Evolutionary conservation across 2,113 vertebrate species (phyloP).

Genomic region (Cygnus atratus): DNA sequence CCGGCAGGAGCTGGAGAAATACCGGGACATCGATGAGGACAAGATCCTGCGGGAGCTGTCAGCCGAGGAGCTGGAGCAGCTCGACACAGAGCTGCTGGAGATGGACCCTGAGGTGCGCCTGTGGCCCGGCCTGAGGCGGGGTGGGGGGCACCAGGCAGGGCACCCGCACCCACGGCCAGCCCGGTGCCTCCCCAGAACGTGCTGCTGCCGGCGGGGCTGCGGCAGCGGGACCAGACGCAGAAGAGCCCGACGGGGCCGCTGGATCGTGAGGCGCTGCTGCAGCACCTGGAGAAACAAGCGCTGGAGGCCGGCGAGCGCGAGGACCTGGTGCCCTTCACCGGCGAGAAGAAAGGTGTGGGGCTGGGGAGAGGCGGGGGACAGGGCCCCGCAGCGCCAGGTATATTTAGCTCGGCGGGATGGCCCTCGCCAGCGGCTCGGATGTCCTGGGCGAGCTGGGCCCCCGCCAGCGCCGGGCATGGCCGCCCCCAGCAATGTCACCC

Average conservation of each 20-base stretch:
- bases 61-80: conserved; percentile 85
- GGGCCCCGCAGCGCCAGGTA: neutral
- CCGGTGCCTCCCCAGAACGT: conserved; percentile 79
- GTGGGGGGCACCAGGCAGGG: rapidly evolving
- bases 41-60: conserved; percentile 90
- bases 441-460: conserved; percentile 24
- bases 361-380: neutral
- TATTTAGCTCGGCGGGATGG: conserved; percentile 34
- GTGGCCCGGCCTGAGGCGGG: rapidly evolving
- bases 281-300: conserved; percentile 91
- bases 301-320: conserved; percentile 84
- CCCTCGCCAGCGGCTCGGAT: conserved; percentile 21
- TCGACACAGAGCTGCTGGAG: conserved; percentile 90
- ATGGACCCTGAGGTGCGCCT: conserved; percentile 93
- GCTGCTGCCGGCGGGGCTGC: conserved; percentile 88
- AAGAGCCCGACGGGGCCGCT: conserved; percentile 87
- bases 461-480: neutral
- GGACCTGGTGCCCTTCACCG: conserved; percentile 92
- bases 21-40: conserved; percentile 95
- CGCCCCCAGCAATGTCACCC: neutral
- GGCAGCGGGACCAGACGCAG: conserved; percentile 93
- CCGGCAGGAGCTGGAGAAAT: conserved; percentile 83
- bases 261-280: conserved; percentile 87
- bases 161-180: rapidly evolving
- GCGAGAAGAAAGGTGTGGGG: conserved; percentile 88